A percentile compares a stretch with the other conserved stretches of the same genome.
Evolutionary conservation across 2,797 vertebrate species (phyloP).

Genomic region (Tragelaphus oryx): DNA sequence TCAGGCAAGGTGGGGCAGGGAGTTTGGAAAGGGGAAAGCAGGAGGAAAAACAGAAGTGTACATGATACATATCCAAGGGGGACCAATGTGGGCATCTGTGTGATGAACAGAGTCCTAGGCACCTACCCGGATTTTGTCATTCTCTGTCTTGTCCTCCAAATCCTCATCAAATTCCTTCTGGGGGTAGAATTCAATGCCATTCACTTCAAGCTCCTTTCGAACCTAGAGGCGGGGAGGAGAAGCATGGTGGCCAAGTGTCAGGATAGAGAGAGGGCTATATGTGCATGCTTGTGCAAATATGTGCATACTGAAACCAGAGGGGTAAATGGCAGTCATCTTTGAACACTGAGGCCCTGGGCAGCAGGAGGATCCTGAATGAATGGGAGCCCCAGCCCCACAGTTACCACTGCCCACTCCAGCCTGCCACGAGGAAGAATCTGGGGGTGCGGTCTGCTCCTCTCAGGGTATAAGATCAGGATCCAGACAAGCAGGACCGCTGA

Average conservation of each 20-base stretch:
- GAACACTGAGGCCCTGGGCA: background rate
- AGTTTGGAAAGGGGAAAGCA: background rate
- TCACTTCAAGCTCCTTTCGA: slow-evolving; percentile 94
- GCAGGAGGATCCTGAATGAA: background rate
- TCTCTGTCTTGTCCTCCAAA: slow-evolving; percentile 97
- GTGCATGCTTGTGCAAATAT: fast-evolving
- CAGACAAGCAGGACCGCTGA: background rate
- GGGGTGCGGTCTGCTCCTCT: background rate
- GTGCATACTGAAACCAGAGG: background rate
- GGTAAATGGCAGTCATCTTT: background rate
- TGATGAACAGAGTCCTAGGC: background rate
- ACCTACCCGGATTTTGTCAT: slow-evolving; percentile 97
- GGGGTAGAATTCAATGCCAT: slow-evolving; percentile 96
- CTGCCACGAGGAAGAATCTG: background rate
- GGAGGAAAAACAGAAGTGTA: background rate
- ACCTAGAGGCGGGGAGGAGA: slow-evolving; percentile 74
- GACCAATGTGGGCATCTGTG: fast-evolving
- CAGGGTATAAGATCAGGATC: background rate
- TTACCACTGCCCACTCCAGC: background rate
- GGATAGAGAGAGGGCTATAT: background rate
- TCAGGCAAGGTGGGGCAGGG: background rate
- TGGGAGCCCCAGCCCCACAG: background rate
- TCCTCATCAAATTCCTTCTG: slow-evolving; percentile 99
- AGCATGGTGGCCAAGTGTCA: background rate
- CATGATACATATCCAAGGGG: background rate